These are phyloP conservation scores for Mayetiola destructor DNA, from an alignment of 2,888 invertebrate species.

Conservation along the genomic window DNA sequence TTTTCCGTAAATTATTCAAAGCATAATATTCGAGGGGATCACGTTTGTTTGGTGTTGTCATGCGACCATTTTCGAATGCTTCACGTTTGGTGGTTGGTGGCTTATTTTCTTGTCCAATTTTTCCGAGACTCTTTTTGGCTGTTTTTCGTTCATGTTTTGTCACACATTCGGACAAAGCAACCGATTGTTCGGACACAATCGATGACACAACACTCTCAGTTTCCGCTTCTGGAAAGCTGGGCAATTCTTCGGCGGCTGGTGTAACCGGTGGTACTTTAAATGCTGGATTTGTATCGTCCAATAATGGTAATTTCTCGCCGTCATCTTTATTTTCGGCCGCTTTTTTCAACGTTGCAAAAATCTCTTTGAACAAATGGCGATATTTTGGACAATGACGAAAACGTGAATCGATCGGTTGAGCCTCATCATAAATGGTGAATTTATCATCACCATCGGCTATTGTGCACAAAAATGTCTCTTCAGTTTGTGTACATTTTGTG, in stretches of 20 bases:
- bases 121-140: slow-evolving; percentile 31
- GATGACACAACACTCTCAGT: slow-evolving; percentile 63
- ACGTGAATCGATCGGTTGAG: slow-evolving; percentile 62
- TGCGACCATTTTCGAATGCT: slow-evolving; percentile 33
- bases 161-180: slow-evolving; percentile 52
- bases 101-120: slow-evolving; percentile 31
- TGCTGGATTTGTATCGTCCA: slow-evolving; percentile 46
- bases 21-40: slow-evolving; percentile 63
- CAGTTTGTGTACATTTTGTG: slow-evolving; percentile 71
- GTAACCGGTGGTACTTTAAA: slow-evolving; percentile 52
- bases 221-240: slow-evolving; percentile 40
- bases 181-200: slow-evolving; percentile 55
- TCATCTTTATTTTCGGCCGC: slow-evolving; percentile 72
- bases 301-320: slow-evolving; percentile 55
- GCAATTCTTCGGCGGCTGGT: slow-evolving; percentile 47
- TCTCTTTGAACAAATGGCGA: slow-evolving; percentile 65
- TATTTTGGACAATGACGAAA: slow-evolving; percentile 74
- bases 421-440: slow-evolving; percentile 72
- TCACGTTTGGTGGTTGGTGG: slow-evolving; percentile 23
- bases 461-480: slow-evolving; percentile 71
- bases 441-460: slow-evolving; percentile 75
- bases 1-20: slow-evolving; percentile 52
- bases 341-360: slow-evolving; percentile 67
- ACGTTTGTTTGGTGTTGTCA: slow-evolving; percentile 50
- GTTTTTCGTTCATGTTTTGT: slow-evolving; percentile 42